Evolutionary conservation across 2,888 invertebrate genomes (phyloP).

Genomic region (Coenonympha glycerion): DNA sequence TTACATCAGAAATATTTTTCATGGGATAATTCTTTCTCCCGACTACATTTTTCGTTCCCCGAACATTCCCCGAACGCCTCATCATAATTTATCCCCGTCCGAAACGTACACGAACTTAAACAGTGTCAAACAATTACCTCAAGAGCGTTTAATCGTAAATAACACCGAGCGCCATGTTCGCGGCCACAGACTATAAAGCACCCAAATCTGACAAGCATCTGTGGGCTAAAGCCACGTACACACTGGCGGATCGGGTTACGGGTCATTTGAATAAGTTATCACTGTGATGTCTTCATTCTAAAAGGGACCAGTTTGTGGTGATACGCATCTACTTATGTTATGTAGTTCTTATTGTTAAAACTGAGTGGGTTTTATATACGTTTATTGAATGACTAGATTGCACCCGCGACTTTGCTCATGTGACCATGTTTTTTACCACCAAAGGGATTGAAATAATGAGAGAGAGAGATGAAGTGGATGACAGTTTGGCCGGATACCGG

Average conservation of each 20-base stretch:
- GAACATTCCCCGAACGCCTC: not conserved
- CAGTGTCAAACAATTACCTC: conserved; percentile 21
- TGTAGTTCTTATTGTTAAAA: not conserved
- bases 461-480: no score
- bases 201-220: conserved; percentile 37
- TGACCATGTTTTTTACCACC: no score
- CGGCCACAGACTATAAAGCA: conserved; percentile 28
- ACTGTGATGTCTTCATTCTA: conserved; percentile 64
- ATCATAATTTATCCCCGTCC: conserved; percentile 6
- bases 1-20: no score
- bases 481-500: no score
- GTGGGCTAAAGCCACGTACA: conserved; percentile 50
- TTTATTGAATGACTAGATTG: not conserved
- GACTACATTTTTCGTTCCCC: no score
- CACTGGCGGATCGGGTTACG: conserved; percentile 55
- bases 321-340: conserved; percentile 26
- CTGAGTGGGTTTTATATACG: not conserved
- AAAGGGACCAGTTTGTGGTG: conserved; percentile 28
- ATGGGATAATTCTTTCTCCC: no score
- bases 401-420: no score
- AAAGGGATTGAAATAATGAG: no score
- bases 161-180: conserved; percentile 18
- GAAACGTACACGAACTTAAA: conserved; percentile 11
- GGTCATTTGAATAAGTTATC: conserved; percentile 66
- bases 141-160: conserved; percentile 19